Conservation (phyloP, 2,113 vertebrate species). For the Festucalex cinctus region DNA sequence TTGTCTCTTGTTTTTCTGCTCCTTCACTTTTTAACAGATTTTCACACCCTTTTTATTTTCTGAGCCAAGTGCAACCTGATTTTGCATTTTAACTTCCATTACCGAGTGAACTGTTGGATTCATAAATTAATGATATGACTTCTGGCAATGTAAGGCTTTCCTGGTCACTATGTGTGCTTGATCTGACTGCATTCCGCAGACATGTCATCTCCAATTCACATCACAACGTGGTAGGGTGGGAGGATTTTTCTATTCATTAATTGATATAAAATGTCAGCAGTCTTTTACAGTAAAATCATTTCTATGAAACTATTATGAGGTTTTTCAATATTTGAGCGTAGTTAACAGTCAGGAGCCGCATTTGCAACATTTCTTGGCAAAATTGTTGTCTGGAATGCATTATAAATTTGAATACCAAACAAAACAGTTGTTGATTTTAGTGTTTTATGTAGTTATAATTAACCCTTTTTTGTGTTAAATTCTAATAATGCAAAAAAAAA, state of each 20-base stretch:
- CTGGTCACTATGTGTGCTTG: conserved; percentile 23
- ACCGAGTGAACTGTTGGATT: conserved; percentile 16
- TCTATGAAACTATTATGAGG: neutral
- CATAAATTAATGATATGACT: conserved; percentile 60
- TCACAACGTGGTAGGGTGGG: neutral
- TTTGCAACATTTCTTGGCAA: neutral
- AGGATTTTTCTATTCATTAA: neutral
- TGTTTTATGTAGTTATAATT: neutral
- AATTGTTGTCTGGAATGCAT: neutral
- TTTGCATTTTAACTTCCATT: conserved; percentile 22
- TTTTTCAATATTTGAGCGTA: neutral
- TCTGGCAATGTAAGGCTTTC: conserved; percentile 34
- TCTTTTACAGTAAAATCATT: neutral
- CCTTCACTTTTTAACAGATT: conserved; percentile 5
- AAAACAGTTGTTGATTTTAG: neutral
- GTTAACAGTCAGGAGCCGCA: neutral
- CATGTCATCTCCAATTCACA: conserved; percentile 35
- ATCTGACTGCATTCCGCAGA: conserved; percentile 34
- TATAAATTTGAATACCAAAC: neutral
- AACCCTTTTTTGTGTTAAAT: too few relatives aligned
- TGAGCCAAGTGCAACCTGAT: conserved; percentile 1
- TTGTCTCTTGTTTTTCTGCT: neutral
- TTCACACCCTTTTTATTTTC: conserved; percentile 15
- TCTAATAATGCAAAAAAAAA: too few relatives aligned
- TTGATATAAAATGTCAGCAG: neutral